A percentile compares a stretch with the other conserved stretches of the same genome.
These are phyloP conservation scores for Phalacrocorax brasilianus DNA, from an alignment of 2,113 vertebrate species.

Conservation along the genomic window DNA sequence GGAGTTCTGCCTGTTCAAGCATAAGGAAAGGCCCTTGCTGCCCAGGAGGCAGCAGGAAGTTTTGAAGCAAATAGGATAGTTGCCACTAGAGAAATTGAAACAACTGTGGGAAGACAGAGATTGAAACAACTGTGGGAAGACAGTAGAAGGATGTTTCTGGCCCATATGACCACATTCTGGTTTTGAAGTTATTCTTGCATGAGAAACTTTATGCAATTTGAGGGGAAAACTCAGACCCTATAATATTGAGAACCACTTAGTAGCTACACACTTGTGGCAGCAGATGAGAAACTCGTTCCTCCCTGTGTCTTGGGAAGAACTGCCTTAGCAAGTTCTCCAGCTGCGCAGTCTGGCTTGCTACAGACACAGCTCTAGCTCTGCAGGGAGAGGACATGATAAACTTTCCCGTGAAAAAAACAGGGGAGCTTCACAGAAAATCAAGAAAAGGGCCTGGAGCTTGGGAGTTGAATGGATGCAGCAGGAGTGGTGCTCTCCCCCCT, in stretches of 20 bases:
- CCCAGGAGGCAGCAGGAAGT: slow-evolving; percentile 22
- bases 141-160: not conserved
- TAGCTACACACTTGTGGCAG: not conserved
- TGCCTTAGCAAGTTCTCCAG: slow-evolving; percentile 35
- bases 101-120: slow-evolving; percentile 30
- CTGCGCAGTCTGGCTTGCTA: not conserved
- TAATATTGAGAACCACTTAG: slow-evolving; percentile 44
- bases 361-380: not conserved
- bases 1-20: not conserved
- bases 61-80: not conserved
- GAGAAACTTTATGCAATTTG: slow-evolving; percentile 27
- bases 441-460: not conserved
- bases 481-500: not conserved
- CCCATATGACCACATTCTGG: slow-evolving; percentile 31
- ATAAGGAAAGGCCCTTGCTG: slow-evolving; percentile 5
- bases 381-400: not conserved
- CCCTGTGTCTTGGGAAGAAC: slow-evolving; percentile 27
- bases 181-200: slow-evolving; percentile 40
- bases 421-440: not conserved
- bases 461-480: slow-evolving; percentile 29
- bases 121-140: slow-evolving; percentile 20
- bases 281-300: slow-evolving; percentile 44
- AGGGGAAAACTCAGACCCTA: slow-evolving; percentile 15
- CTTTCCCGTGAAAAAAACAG: not conserved
- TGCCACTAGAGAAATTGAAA: slow-evolving; percentile 13